Evolutionary conservation across 1,140 invertebrate species (phyloP).

Genomic region (Anastrepha ludens): DNA sequence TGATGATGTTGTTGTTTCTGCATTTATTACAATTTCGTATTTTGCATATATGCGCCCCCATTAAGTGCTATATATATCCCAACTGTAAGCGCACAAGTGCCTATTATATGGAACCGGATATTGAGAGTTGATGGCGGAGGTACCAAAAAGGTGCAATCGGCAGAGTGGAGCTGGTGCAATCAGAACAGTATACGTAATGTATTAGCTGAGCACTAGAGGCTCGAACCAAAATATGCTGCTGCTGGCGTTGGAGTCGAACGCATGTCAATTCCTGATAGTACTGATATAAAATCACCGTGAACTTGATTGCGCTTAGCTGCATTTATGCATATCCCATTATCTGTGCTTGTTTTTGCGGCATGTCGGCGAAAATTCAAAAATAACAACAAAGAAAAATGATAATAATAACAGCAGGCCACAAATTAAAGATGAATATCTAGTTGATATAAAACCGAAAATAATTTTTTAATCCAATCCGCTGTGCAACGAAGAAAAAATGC

Average conservation of each 20-base stretch:
- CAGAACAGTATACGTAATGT: not conserved
- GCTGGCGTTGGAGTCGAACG: not conserved
- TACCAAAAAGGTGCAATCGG: not conserved
- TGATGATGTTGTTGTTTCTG: too few species aligned
- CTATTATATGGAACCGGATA: constrained; percentile 47
- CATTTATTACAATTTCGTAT: not conserved
- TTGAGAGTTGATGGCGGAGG: not conserved
- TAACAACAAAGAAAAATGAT: not conserved
- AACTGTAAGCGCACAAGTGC: not conserved
- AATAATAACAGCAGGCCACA: constrained; percentile 37
- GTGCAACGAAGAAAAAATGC: not conserved
- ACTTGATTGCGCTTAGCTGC: constrained; percentile 35
- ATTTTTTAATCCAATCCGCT: constrained; percentile 45
- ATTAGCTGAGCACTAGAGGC: not conserved
- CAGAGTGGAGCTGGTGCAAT: not conserved
- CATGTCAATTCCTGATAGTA: constrained; percentile 35
- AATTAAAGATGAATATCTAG: constrained; percentile 26
- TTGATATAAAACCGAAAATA: not conserved
- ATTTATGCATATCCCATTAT: constrained; percentile 44
- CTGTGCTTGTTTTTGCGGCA: constrained; percentile 7
- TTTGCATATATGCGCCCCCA: constrained; percentile 47
- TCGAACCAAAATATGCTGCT: not conserved
- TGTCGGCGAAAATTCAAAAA: not conserved
- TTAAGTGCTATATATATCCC: constrained; percentile 42
- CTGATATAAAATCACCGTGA: constrained; percentile 34